Base-by-base conservation (phyloP, 2,888 invertebrate genomes). In the Noctua comes region DNA sequence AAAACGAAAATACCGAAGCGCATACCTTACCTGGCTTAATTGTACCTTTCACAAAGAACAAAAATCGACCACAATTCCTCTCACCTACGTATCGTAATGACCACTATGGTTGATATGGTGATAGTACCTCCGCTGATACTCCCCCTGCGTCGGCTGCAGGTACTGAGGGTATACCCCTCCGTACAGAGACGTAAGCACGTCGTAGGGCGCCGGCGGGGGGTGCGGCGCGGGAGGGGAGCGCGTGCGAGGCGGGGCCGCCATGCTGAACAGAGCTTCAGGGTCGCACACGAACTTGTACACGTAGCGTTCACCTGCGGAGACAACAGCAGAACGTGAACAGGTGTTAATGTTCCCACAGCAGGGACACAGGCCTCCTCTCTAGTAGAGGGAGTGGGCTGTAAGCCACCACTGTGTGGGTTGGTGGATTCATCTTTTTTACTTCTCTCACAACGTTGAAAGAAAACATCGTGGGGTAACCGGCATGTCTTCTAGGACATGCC, bases 231-330 rank as follows among this genome's bases (percentile, higher is more conserved):
- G 78, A 1, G 89, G 89, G 1, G 90, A 79, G 76, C 90, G 88
- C 68, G 93, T 84, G 69, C 90, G 88, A 0, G 91, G 85, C 0
- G 92, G 87, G 0, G 94, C 98, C 16, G 98, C 98, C 98, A 98
- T 98, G 91, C 98, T 98, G 96, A 99, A 98, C 6, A 99, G 95
- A 0, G 98, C 98, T 86, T 99, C 98, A 0, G 99, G 99, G 94
- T 99, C 99, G 95, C 99, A 99, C 1, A 99, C 99, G 93, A 99
- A 99, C 93, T 99, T 99, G 97, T 99, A 99, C 21, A 99, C 99
- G 96, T 99, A 99, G 90, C 99, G 97, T 93, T 99, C 99, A 0
- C 99, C 99, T 98, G 94, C 2, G 3, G 40, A 36, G 31, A 5
- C 1, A 64, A 11, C 36, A 64, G 36, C 5, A 8, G 40, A 16